Conservation (phyloP, 2,888 invertebrate species). For the Tiphia femorata region DNA sequence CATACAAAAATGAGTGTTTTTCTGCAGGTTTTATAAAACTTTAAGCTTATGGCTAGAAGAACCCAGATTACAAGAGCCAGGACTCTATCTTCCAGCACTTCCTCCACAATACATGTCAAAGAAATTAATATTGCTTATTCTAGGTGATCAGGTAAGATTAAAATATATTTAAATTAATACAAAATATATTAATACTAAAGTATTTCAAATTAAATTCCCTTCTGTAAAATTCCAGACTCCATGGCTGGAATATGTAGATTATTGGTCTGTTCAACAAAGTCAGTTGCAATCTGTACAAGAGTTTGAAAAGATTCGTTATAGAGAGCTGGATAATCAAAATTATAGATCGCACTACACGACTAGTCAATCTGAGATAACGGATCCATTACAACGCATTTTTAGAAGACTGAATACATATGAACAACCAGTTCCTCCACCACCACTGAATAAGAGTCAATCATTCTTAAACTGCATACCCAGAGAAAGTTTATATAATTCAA, state of each 20-base stretch:
- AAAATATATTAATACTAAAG: neutral
- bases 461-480: constrained; percentile 68
- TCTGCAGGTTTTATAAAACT: constrained; percentile 74
- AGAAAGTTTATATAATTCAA: constrained; percentile 66
- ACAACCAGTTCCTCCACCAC: constrained; percentile 73
- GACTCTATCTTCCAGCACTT: constrained; percentile 76
- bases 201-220: neutral
- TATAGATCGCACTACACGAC: constrained; percentile 41
- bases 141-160: constrained; percentile 71
- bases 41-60: constrained; percentile 85
- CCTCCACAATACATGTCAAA: constrained; percentile 81
- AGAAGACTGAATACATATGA: constrained; percentile 77
- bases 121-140: constrained; percentile 75
- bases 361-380: constrained; percentile 47
- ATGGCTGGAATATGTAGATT: constrained; percentile 79
- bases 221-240: constrained; percentile 69
- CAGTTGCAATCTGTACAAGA: constrained; percentile 71
- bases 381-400: constrained; percentile 73
- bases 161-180: constrained; percentile 2
- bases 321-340: constrained; percentile 65
- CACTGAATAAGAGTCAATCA: constrained; percentile 68
- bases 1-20: neutral
- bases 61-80: constrained; percentile 78
- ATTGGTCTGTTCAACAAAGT: constrained; percentile 71
- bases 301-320: constrained; percentile 73